phyloP scores from a whole-genome alignment of 2,113 vertebrate genomes.

The Hyperopisus bebe region DNA sequence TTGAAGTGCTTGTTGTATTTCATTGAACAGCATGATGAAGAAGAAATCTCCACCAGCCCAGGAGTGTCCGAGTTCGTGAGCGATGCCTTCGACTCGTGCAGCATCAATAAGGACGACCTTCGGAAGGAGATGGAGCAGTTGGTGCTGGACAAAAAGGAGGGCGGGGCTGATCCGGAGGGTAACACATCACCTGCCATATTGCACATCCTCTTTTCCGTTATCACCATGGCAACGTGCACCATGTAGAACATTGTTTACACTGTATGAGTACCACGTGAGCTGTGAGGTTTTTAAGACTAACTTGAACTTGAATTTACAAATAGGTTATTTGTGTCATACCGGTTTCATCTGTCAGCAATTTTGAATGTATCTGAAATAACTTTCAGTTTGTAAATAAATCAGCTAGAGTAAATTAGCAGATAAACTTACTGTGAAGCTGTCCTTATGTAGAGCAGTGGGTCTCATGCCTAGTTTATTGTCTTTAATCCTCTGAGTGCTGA shows the following conservation, averaged over 20 bases:
- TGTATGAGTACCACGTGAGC: neutral
- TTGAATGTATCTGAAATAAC: neutral
- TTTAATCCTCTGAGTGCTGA: neutral
- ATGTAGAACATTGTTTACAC: neutral
- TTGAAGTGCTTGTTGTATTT: neutral
- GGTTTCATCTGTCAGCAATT: neutral
- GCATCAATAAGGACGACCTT: slow-evolving; percentile 84
- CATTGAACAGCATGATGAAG: slow-evolving; percentile 67
- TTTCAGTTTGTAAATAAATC: neutral
- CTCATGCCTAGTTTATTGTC: neutral
- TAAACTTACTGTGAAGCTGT: neutral
- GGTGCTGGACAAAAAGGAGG: slow-evolving; percentile 83
- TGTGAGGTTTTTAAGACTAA: neutral
- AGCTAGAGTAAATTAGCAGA: neutral
- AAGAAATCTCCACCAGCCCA: slow-evolving; percentile 91
- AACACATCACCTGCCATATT: slow-evolving; percentile 15
- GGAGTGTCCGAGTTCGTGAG: slow-evolving; percentile 94
- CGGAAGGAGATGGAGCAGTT: slow-evolving; percentile 96
- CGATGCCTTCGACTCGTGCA: slow-evolving; percentile 82
- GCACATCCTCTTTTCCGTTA: neutral
- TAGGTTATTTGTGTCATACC: neutral
- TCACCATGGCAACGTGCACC: neutral
- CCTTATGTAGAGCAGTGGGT: neutral
- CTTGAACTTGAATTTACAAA: neutral
- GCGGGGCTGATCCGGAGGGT: slow-evolving; percentile 65